Evolutionary conservation across 2,888 invertebrate species (phyloP), one percentile per base, ranked within the genome.

Genomic region (Drosophila diplacantha): DNA sequence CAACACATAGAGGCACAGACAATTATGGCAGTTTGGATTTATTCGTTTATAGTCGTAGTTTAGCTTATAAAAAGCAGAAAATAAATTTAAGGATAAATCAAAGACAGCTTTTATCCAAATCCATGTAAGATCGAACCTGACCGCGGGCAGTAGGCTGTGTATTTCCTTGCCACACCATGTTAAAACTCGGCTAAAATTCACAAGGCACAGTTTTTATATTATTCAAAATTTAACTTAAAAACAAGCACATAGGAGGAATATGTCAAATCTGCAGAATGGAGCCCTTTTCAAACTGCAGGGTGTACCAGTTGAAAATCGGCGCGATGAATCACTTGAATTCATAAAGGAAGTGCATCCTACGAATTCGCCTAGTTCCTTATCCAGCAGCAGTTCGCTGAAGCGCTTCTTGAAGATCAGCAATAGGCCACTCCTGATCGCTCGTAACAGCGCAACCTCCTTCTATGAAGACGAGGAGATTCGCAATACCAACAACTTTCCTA

Each of bases 391-490:
- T 60, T 76, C 84, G 3, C 58, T 86, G 16, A 85, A 84, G 24
- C 82, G 86, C n/a, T 83, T 87, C 64, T 85, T 86, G 29, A 84
- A 83, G 49, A 38, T 84, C 12, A 53, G 72, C 44, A 81, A 73
- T 55, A 83, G 73, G 18, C 31, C 66, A 0, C 41, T 34, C 6
- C 26, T 26, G 2, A 39, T 47, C 5, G 66, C 55, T 0, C 22
- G 54, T 4, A 43, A 14, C 1, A 26, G 8, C 26, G 68, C 60
- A 5, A 1, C 20, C 12, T 51, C 55, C 26, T 51, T 56, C 16
- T 56, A 64, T 0, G 72, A 67, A 6, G 41, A 6, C 20, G 69
- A 72, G 6, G 69, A 74, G 11, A n/a, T 11, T 4, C 16, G 9
- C 39, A 74, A 67, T 41, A 32, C 47, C 0, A 63, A 58, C 0